Base-by-base conservation (phyloP, 2,797 vertebrate species). In the Podarcis siculus region DNA sequence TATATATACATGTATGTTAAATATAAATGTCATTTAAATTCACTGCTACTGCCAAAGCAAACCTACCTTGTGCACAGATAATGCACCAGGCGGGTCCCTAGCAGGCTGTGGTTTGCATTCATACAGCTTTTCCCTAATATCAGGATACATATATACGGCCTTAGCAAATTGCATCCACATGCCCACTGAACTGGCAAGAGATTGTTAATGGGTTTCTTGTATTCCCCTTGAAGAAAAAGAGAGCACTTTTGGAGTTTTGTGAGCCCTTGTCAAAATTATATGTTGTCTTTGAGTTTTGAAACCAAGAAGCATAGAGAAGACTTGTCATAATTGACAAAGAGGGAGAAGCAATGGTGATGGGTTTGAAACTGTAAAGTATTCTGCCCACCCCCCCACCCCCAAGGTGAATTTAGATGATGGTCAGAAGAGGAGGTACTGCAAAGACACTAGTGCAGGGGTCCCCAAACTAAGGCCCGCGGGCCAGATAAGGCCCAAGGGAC, bases 1-100 rank as follows among this genome's bases (percentile, higher is more conserved):
- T 55, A 39, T 58, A 27, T 78, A n/a, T 73, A 55, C 49, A 49
- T 15, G 69, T 13, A 61, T 72, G 15, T 37, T 61, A n/a, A 55
- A 69, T n/a, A 83, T 71, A 61, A 3, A 19, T 64, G 42, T 35
- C 87, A 85, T 85, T 85, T 73, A 84, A 64, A 80, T 89, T 80
- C 67, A n/a, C 75, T 27, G 32, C 42, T 30, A 39, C 12, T 78
- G 45, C 35, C 35, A 15, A 15, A 71, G 75, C 30, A 58, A 25
- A 42, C 64, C 73, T 35, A n/a, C 45, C 45, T 19, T 32, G 27
- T 2, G 6, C 49, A 19, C 12, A 30, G 66, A 45, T 71, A 71
- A 55, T 77, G 12, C 4, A 13, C 39, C 42, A 27, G 77, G 13
- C 49, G 13, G 49, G 35, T 1, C 35, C 35, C 45, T 35, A 37